phyloP scores from a whole-genome alignment of 2,113 vertebrate genomes.

The Peromyscus californicus region DNA sequence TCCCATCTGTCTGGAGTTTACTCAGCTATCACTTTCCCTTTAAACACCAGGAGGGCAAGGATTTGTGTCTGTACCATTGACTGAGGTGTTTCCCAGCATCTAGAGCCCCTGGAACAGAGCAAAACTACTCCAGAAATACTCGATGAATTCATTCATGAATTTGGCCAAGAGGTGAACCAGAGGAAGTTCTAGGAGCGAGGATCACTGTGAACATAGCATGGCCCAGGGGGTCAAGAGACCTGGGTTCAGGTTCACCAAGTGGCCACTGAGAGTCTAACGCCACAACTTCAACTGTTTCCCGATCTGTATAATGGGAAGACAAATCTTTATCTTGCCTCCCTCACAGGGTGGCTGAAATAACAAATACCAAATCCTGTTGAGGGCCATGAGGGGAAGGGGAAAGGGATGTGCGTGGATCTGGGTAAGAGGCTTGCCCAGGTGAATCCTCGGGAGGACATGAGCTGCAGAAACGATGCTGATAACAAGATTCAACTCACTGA shows the following conservation, averaged over 20 bases:
- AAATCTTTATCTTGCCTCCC: not conserved
- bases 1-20: not conserved
- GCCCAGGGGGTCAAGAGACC: not conserved
- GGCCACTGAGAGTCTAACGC: not conserved
- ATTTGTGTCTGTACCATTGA: not conserved
- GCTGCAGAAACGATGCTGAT: not conserved
- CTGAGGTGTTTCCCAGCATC: not conserved
- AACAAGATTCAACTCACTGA: constrained; percentile 74
- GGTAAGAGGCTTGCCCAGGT: not conserved
- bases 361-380: not conserved
- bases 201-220: not conserved
- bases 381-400: not conserved
- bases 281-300: not conserved
- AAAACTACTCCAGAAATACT: not conserved
- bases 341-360: not conserved
- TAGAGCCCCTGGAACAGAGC: not conserved
- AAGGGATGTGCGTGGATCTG: not conserved
- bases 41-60: not conserved
- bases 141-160: not conserved
- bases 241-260: not conserved
- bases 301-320: not conserved
- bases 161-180: not conserved
- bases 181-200: not conserved
- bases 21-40: not conserved
- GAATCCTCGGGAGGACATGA: not conserved